A percentile compares a stretch with the other conserved stretches of the same genome.
Evolutionary conservation across 2,888 invertebrate genomes (phyloP).

Genomic region (Leptodirus hochenwartii): DNA sequence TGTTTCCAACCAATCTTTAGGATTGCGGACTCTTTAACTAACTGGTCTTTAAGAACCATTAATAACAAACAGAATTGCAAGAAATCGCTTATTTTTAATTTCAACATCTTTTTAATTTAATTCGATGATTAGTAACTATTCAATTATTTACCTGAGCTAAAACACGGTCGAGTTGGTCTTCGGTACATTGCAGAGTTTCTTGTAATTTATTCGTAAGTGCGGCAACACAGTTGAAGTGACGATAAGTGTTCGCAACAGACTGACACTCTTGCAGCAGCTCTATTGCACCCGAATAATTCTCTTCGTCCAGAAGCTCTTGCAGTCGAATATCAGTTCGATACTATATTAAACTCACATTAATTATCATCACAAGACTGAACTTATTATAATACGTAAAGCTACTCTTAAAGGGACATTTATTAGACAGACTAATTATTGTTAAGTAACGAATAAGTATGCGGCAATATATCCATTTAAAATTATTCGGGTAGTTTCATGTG

Average conservation of each 20-base stretch:
- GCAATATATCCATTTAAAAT: no score
- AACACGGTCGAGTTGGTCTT: constrained; percentile 78
- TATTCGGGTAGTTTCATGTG: no score
- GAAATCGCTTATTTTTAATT: no score
- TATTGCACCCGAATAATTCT: constrained; percentile 80
- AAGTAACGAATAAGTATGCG: no score
- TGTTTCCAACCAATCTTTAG: no score
- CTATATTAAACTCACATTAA: constrained; percentile 33
- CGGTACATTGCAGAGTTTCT: constrained; percentile 79
- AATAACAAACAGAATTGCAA: no score
- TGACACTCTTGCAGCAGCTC: constrained; percentile 77
- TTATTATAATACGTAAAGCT: constrained; percentile 1
- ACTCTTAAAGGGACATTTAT: neutral
- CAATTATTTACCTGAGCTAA: constrained; percentile 43
- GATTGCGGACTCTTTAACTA: no score
- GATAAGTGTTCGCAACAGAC: constrained; percentile 65
- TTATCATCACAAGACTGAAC: constrained; percentile 14
- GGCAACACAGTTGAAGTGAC: constrained; percentile 81
- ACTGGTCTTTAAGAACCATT: no score
- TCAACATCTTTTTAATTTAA: no score
- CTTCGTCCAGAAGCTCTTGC: constrained; percentile 60
- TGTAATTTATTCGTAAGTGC: constrained; percentile 73
- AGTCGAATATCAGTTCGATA: constrained; percentile 73
- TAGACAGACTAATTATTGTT: neutral
- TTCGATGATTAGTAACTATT: constrained; percentile 5